Conservation (phyloP, 2,113 vertebrate genomes). For the Clarias batrachus region DNA sequence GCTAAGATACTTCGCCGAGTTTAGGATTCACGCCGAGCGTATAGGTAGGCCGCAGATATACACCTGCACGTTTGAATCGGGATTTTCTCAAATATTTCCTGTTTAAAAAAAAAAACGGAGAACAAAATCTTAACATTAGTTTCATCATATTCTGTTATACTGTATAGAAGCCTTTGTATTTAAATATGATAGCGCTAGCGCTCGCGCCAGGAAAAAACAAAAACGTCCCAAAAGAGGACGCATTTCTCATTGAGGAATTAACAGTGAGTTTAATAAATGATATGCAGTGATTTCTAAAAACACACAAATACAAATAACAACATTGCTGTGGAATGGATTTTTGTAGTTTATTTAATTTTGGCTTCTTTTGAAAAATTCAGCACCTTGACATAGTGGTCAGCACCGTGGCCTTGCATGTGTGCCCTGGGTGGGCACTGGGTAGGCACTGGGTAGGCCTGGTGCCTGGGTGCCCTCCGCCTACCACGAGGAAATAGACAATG, state of each 20-base stretch:
- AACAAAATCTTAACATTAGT: neutral
- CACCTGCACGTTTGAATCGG: neutral
- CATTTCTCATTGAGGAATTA: constrained; percentile 77
- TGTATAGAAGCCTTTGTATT: neutral
- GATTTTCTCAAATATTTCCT: neutral
- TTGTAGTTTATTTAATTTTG: too few species aligned
- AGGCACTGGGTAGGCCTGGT: too few species aligned
- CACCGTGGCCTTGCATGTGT: too few species aligned
- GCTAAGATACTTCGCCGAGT: constrained; percentile 84
- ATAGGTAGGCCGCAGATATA: constrained; percentile 74
- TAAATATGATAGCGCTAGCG: constrained; percentile 79
- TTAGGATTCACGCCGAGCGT: constrained; percentile 73
- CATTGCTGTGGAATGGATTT: too few species aligned
- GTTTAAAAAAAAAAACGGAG: too few species aligned
- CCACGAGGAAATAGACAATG: neutral
- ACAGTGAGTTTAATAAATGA: constrained; percentile 71
- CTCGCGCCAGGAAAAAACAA: constrained; percentile 80
- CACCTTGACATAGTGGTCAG: too few species aligned
- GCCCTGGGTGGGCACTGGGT: too few species aligned
- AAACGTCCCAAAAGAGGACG: constrained; percentile 75
- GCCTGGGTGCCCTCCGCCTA: too few species aligned
- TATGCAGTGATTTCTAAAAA: neutral
- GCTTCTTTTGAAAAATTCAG: too few species aligned
- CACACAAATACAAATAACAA: neutral
- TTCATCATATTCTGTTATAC: neutral